phyloP scores from a whole-genome alignment of 2,113 vertebrate species.

The Poeciliopsis occidentalis region DNA sequence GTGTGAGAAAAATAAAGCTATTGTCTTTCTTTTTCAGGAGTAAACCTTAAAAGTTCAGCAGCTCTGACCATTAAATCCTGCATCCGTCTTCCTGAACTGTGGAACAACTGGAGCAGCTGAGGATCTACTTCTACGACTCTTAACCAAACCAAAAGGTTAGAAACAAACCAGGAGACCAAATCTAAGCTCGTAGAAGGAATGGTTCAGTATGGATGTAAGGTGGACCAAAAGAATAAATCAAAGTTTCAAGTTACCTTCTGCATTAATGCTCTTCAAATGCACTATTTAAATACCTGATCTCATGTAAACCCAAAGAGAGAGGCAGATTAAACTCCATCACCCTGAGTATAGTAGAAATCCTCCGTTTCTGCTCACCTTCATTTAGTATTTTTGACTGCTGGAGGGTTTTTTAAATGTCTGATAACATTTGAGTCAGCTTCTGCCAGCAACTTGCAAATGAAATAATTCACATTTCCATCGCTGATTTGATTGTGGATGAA shows the following conservation, averaged over 20 bases:
- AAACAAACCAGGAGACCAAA: neutral
- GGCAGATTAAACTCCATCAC: too few relatives aligned
- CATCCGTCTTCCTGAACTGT: neutral
- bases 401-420: neutral
- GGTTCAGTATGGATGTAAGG: neutral
- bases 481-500: neutral
- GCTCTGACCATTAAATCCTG: neutral
- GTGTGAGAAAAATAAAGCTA: neutral
- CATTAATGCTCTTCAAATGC: neutral
- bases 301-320: too few relatives aligned
- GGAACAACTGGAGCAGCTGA: neutral
- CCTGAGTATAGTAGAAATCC: neutral
- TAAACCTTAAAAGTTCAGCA: neutral
- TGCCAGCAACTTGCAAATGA: neutral
- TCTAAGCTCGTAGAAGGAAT: neutral
- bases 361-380: neutral
- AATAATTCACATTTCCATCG: neutral
- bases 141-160: conserved; percentile 30
- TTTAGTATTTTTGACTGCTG: neutral
- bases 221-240: too few relatives aligned
- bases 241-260: neutral
- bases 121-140: neutral
- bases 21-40: conserved; percentile 12
- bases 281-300: too few relatives aligned
- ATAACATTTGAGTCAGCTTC: neutral